Percentiles rank a stretch among this genome's conserved stretches.
Evolutionary conservation across 2,797 vertebrate species (phyloP).

Genomic region (Saxicola maurus): DNA sequence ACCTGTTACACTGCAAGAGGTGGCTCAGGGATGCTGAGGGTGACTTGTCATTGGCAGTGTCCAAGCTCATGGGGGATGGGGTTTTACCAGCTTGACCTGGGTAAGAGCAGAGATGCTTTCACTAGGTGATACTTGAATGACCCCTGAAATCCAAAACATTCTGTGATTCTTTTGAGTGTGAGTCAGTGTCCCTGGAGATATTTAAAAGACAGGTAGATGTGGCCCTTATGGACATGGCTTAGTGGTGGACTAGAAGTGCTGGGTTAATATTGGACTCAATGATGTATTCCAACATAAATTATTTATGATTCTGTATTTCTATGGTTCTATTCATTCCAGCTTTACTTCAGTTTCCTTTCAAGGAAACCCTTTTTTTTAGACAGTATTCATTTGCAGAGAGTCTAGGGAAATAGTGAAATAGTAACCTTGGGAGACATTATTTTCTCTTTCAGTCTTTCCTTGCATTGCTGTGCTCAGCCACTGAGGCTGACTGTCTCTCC

Average conservation of each 20-base stretch:
- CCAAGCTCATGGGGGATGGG: neutral
- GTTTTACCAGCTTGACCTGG: neutral
- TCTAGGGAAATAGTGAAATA: neutral
- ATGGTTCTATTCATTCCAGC: neutral
- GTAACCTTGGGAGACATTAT: neutral
- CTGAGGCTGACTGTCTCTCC: neutral
- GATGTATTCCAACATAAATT: neutral
- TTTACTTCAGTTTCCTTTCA: neutral
- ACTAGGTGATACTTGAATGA: neutral
- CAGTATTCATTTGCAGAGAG: neutral
- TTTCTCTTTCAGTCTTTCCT: neutral
- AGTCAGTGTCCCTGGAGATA: neutral
- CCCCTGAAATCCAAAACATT: neutral
- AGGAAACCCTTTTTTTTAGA: neutral
- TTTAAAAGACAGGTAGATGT: neutral
- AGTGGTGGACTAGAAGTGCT: neutral
- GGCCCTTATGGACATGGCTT: neutral
- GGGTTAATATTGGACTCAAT: neutral
- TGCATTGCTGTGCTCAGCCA: neutral
- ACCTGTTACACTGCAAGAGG: too few relatives aligned
- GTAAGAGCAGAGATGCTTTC: neutral
- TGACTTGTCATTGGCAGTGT: too few relatives aligned
- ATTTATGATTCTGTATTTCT: neutral
- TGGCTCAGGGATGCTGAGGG: neutral
- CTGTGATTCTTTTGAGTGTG: neutral